Base-by-base conservation (phyloP, 1,140 invertebrate genomes). In the Rhopalosiphum padi region DNA sequence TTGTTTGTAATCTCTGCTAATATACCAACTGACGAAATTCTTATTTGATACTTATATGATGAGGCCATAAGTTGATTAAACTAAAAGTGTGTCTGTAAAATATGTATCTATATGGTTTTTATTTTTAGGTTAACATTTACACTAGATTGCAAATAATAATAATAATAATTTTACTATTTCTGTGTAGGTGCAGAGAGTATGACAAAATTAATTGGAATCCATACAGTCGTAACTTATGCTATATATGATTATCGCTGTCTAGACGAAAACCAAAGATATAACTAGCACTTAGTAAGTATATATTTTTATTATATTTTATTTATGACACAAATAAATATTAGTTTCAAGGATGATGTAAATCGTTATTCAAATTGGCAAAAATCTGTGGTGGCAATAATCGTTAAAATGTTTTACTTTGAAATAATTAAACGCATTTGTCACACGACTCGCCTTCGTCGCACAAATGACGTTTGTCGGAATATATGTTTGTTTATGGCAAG, bases 331-430 rank as follows among this genome's bases (percentile, higher is more conserved):
- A n/a, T 77, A 77, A 77, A 77, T 77, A 77, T n/a, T n/a, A 18
- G n/a, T 77, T 77, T 77, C 60, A 77, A 77, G 30, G 60, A 77
- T n/a, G n/a, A 35, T 77, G 18, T 77, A 77, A 77, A 77, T 77
- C 30, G 15, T 77, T 18, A n/a, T n/a, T n/a, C 60, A 77, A 77
- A 77, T 77, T 77, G 60, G 18, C 11, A 21, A n/a, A 77, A 77
- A 77, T 77, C 60, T 77, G 60, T n/a, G 15, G 30, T n/a, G n/a
- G 15, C 15, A n/a, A n/a, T n/a, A 77, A 77, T 21, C 60, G 15
- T 77, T 77, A 77, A 77, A 77, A 77, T 77, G 15, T 77, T 77
- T n/a, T 77, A 77, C 30, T 77, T n/a, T n/a, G 60, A 77, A n/a
- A 77, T 77, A 77, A 77, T 77, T n/a, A 77, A 77, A n/a, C 60